phyloP scores from a whole-genome alignment of 2,113 vertebrate species.

The Istiophorus platypterus region DNA sequence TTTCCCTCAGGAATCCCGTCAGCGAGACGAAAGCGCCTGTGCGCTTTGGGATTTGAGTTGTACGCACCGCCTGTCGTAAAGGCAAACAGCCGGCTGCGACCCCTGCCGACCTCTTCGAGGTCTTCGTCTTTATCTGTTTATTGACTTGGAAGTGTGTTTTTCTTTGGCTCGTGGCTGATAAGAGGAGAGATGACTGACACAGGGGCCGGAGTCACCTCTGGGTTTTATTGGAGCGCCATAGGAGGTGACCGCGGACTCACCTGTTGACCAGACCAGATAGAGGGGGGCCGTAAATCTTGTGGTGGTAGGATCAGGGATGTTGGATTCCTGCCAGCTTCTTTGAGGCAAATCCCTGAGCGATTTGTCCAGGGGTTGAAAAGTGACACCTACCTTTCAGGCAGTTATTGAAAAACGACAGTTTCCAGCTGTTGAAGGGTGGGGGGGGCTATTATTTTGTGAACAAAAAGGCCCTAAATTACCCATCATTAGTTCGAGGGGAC shows the following conservation, averaged over 20 bases:
- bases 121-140: conserved; percentile 39
- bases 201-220: conserved; percentile 10
- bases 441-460: conserved; percentile 1
- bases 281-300: not conserved
- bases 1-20: conserved; percentile 30
- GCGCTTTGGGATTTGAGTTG: not conserved
- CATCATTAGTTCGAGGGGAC: conserved; percentile 39
- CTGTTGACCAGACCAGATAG: not conserved
- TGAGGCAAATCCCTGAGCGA: too few relatives aligned
- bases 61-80: conserved; percentile 7
- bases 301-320: not conserved
- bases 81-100: conserved; percentile 7
- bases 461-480: conserved; percentile 38
- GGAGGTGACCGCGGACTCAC: conserved; percentile 41
- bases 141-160: conserved; percentile 40
- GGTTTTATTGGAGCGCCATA: not conserved
- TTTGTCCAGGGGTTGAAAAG: not conserved
- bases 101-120: conserved; percentile 13
- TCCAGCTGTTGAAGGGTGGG: not conserved
- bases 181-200: conserved; percentile 35
- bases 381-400: not conserved
- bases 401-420: conserved; percentile 44
- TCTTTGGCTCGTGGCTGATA: conserved; percentile 32
- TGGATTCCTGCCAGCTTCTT: not conserved
- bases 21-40: conserved; percentile 9